Evolutionary conservation across 2,888 invertebrate genomes (phyloP).

Genomic region (Apeira syringaria): DNA sequence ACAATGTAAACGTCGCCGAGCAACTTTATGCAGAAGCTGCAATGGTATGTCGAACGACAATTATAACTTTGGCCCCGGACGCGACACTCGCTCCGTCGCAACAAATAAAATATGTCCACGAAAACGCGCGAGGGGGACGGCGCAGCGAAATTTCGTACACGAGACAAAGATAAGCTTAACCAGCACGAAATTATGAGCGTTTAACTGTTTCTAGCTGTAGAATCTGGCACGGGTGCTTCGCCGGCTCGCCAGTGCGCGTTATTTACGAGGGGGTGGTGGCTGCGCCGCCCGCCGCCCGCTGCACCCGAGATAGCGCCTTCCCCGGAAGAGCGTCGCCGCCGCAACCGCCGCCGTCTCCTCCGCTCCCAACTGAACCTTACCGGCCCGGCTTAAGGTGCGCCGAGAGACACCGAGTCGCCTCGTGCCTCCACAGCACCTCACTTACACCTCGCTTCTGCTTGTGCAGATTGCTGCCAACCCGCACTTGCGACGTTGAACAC

Average conservation of each 20-base stretch:
- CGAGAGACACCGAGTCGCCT: slow-evolving; percentile 29
- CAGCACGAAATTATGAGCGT: slow-evolving; percentile 83
- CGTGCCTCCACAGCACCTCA: slow-evolving; percentile 56
- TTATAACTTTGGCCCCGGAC: slow-evolving; percentile 80
- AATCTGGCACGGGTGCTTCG: slow-evolving; percentile 83
- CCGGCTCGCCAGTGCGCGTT: slow-evolving; percentile 82
- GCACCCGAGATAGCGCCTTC: slow-evolving; percentile 80
- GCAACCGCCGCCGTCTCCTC: slow-evolving; percentile 40
- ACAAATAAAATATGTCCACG: slow-evolving; percentile 81
- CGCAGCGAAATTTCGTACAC: slow-evolving; percentile 77
- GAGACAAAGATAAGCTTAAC: slow-evolving; percentile 84
- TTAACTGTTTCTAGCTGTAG: slow-evolving; percentile 84
- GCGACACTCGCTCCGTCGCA: slow-evolving; percentile 69
- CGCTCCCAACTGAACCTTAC: slow-evolving; percentile 43
- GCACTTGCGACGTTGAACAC: slow-evolving; percentile 53
- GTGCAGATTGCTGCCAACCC: slow-evolving; percentile 72
- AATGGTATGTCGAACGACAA: slow-evolving; percentile 80
- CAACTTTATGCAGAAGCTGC: slow-evolving; percentile 77
- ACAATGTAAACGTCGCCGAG: slow-evolving; percentile 71
- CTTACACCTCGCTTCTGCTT: slow-evolving; percentile 68
- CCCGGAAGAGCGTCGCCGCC: slow-evolving; percentile 74
- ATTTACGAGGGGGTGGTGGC: slow-evolving; percentile 78
- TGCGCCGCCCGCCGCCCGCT: slow-evolving; percentile 54
- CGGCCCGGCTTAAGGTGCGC: slow-evolving; percentile 37
- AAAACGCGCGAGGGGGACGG: slow-evolving; percentile 70